A percentile compares a stretch with the other conserved stretches of the same genome.
These are phyloP conservation scores for Clusia tigrina DNA, from an alignment of 2,888 invertebrate species.

Conservation along the genomic window DNA sequence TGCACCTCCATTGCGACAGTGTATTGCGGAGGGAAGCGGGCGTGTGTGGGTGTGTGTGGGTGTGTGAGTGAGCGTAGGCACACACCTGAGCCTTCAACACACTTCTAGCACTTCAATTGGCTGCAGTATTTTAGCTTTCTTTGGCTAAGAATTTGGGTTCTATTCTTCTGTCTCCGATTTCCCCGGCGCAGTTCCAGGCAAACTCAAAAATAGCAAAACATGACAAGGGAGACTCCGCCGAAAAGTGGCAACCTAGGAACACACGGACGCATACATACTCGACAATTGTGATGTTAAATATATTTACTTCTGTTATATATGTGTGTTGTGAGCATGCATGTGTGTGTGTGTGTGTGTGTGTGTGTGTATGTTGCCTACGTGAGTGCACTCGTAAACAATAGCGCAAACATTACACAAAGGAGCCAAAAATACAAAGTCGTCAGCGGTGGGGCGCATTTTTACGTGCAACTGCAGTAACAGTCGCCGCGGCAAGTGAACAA, in stretches of 20 bases:
- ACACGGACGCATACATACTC: background rate
- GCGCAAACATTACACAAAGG: background rate
- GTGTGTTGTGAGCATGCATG: background rate
- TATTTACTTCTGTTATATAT: background rate
- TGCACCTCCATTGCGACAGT: constrained; percentile 11
- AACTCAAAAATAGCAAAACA: too few relatives aligned
- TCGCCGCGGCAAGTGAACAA: too few relatives aligned
- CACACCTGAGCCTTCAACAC: background rate
- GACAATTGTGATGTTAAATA: background rate
- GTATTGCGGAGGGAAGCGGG: too few relatives aligned
- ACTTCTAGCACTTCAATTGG: background rate
- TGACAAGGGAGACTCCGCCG: too few relatives aligned
- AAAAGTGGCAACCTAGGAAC: background rate
- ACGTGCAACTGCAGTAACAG: background rate
- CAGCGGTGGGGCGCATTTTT: background rate
- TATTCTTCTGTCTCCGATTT: too few relatives aligned
- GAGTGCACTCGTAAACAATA: background rate
- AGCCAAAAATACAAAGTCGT: background rate
- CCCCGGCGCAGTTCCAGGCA: too few relatives aligned
- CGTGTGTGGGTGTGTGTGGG: too few relatives aligned
- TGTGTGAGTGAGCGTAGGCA: background rate
- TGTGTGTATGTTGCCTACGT: background rate
- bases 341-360: background rate
- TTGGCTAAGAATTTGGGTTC: too few relatives aligned
- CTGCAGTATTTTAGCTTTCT: too few relatives aligned